Evolutionary conservation across 2,888 invertebrate genomes (phyloP).

Genomic region (Eilema griseolum): DNA sequence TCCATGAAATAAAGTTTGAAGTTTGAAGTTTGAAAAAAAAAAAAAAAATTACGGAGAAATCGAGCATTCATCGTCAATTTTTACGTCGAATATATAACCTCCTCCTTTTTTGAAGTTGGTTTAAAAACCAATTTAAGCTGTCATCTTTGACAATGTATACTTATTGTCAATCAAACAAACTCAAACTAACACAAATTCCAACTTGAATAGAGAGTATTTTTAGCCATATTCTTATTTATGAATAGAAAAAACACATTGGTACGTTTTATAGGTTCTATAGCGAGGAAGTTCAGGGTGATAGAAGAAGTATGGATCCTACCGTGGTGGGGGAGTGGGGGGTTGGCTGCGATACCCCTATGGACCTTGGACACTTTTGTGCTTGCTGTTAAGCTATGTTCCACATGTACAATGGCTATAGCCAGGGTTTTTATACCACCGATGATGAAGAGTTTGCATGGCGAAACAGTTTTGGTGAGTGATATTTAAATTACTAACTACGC

Average conservation of each 20-base stretch:
- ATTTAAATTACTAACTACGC: background rate
- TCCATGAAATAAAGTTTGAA: no score
- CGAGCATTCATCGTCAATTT: no score
- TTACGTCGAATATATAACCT: no score
- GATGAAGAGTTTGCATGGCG: conserved; percentile 78
- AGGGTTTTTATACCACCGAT: conserved; percentile 72
- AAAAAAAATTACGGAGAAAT: no score
- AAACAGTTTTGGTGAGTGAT: conserved; percentile 74
- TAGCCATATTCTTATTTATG: conserved; percentile 63
- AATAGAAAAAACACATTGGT: conserved; percentile 74
- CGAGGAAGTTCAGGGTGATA: conserved; percentile 74
- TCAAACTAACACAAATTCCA: conserved; percentile 8
- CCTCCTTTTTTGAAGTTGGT: no score
- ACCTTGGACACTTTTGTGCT: conserved; percentile 74
- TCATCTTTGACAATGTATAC: conserved; percentile 32
- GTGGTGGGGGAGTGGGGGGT: conserved; percentile 78
- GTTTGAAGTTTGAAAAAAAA: no score
- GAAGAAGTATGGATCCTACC: conserved; percentile 81
- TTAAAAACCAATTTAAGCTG: background rate
- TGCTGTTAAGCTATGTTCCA: conserved; percentile 73
- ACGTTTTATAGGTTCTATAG: conserved; percentile 67
- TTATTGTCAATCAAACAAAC: conserved; percentile 24
- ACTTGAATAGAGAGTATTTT: background rate
- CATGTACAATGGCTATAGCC: conserved; percentile 67
- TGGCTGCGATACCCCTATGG: conserved; percentile 74